phyloP scores from a whole-genome alignment of 2,888 invertebrate species.

The Ptycholaimellus sp. region DNA sequence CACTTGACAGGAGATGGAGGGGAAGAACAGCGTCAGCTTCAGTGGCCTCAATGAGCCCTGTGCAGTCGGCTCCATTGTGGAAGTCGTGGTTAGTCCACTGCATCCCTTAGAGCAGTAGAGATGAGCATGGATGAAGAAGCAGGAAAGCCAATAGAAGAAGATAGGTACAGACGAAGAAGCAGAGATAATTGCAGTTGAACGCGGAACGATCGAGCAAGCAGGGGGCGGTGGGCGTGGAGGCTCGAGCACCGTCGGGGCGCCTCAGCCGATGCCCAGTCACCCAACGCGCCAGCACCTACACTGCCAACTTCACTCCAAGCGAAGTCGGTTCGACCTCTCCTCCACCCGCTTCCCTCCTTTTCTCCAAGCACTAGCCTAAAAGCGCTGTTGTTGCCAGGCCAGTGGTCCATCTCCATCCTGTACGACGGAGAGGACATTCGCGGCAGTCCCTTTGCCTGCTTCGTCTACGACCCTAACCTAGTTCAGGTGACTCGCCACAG shows the following conservation, averaged over 20 bases:
- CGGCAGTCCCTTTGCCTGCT: slow-evolving; percentile 85
- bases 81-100: slow-evolving; percentile 47
- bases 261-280: slow-evolving; percentile 47
- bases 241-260: slow-evolving; percentile 65
- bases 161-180: not conserved
- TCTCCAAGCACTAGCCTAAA: not conserved
- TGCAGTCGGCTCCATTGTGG: slow-evolving; percentile 73
- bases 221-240: slow-evolving; percentile 65
- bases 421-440: slow-evolving; percentile 82
- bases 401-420: slow-evolving; percentile 82
- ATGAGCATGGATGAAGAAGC: slow-evolving; percentile 1
- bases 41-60: slow-evolving; percentile 74
- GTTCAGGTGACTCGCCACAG: slow-evolving; percentile 33
- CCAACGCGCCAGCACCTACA: slow-evolving; percentile 50
- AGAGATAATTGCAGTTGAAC: slow-evolving; percentile 33
- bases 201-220: slow-evolving; percentile 38
- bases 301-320: slow-evolving; percentile 84
- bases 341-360: not conserved
- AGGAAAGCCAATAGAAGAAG: slow-evolving; percentile 1
- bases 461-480: slow-evolving; percentile 35
- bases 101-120: not conserved
- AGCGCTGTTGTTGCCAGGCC: slow-evolving; percentile 29
- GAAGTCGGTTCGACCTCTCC: slow-evolving; percentile 51
- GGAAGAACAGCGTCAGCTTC: slow-evolving; percentile 24
- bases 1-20: too few relatives aligned